A percentile compares a stretch with the other conserved stretches of the same genome.
These are phyloP conservation scores for Bacillus rossius DNA, from an alignment of 1,140 invertebrate genomes.

Conservation along the genomic window DNA sequence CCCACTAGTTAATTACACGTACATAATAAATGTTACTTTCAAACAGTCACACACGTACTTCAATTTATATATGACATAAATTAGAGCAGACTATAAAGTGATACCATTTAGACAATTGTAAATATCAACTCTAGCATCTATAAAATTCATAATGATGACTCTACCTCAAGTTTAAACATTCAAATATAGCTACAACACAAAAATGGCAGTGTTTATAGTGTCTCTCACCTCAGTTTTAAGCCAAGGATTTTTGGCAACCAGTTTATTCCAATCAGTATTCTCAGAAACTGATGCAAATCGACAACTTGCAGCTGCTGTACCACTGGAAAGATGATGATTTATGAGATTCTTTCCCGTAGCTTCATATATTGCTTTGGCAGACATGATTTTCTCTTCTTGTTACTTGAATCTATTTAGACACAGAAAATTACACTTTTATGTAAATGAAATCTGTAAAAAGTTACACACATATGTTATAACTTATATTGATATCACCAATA, in stretches of 20 bases:
- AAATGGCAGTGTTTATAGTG: too few species aligned
- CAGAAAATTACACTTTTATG: too few species aligned
- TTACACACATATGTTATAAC: too few species aligned
- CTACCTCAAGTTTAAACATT: background rate
- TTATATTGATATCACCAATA: too few species aligned
- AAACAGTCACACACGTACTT: background rate
- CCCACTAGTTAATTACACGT: too few species aligned
- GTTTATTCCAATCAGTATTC: constrained; percentile 71
- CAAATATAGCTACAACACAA: background rate
- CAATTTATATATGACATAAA: background rate
- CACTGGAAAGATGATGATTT: constrained; percentile 69
- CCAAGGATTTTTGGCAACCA: constrained; percentile 80
- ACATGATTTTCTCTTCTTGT: constrained; percentile 57
- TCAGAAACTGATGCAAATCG: constrained; percentile 77
- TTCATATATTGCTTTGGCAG: constrained; percentile 96
- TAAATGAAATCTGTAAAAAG: too few species aligned
- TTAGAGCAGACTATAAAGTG: background rate
- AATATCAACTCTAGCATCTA: background rate
- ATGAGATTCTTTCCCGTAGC: constrained; percentile 93
- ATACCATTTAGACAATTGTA: background rate
- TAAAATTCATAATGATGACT: background rate
- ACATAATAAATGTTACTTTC: too few species aligned
- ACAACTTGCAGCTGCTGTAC: constrained; percentile 67
- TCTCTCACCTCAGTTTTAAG: constrained; percentile 62
- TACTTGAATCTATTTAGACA: too few species aligned